Conservation (phyloP, 2,888 invertebrate species). For the Argyresthia goedartella region DNA sequence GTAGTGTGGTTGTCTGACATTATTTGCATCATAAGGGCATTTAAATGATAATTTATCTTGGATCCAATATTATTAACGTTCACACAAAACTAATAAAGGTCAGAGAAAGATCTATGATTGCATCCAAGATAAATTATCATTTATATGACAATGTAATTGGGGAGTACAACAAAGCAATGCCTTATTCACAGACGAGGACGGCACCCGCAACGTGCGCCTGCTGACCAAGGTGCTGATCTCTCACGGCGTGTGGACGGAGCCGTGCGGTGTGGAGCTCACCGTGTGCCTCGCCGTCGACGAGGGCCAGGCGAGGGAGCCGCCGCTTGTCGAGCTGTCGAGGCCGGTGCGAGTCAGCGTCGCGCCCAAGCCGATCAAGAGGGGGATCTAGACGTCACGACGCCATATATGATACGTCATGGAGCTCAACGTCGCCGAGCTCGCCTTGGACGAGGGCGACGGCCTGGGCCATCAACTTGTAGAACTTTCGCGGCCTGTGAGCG, state of each 20-base stretch:
- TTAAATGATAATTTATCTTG: too few species aligned
- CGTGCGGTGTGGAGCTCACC: slow-evolving; percentile 89
- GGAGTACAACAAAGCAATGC: slow-evolving; percentile 20
- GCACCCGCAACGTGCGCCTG: slow-evolving; percentile 75
- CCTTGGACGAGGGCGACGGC: not conserved
- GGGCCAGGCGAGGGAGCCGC: slow-evolving; percentile 40
- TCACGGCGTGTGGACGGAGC: slow-evolving; percentile 93
- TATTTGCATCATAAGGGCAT: too few species aligned
- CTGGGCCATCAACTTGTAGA: not conserved
- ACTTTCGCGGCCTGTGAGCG: too few species aligned
- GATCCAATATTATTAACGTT: too few species aligned
- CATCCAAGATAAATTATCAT: too few species aligned
- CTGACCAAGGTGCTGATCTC: slow-evolving; percentile 90
- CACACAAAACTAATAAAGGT: too few species aligned
- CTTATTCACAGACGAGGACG: slow-evolving; percentile 49
- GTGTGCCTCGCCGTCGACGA: slow-evolving; percentile 82
- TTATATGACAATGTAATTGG: too few species aligned
- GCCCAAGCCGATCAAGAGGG: slow-evolving; percentile 89
- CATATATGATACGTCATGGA: not conserved
- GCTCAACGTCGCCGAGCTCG: too few species aligned
- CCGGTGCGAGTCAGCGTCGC: slow-evolving; percentile 89
- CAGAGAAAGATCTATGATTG: too few species aligned
- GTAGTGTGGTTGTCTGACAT: too few species aligned
- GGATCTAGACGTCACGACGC: slow-evolving; percentile 53
- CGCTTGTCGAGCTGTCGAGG: slow-evolving; percentile 82